Percentiles rank a stretch among this genome's conserved stretches.
Evolutionary conservation across 2,113 vertebrate genomes (phyloP).

Genomic region (Ellobius talpinus): DNA sequence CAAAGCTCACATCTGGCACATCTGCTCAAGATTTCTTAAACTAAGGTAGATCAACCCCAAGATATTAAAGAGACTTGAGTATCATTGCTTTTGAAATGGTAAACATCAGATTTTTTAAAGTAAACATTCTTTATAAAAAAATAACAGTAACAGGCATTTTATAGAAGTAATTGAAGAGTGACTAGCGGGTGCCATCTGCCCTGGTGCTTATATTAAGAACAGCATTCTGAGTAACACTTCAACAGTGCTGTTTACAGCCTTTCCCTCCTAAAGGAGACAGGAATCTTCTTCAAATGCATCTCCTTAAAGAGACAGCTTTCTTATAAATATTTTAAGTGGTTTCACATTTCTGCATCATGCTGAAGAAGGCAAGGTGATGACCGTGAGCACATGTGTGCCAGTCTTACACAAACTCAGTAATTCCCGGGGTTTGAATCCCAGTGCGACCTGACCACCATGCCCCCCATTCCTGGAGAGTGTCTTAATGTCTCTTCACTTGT

Average conservation of each 20-base stretch:
- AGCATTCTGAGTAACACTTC: constrained; percentile 58
- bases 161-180: constrained; percentile 52
- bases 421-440: constrained; percentile 27
- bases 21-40: constrained; percentile 24
- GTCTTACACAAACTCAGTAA: constrained; percentile 71
- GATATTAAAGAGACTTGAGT: constrained; percentile 4
- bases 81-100: constrained; percentile 61
- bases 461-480: background rate
- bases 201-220: constrained; percentile 65
- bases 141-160: constrained; percentile 43
- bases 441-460: background rate
- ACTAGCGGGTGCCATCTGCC: constrained; percentile 56
- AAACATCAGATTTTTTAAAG: constrained; percentile 65
- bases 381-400: constrained; percentile 37
- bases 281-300: constrained; percentile 36
- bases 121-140: constrained; percentile 66
- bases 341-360: constrained; percentile 34
- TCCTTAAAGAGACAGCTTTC: constrained; percentile 56
- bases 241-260: constrained; percentile 70
- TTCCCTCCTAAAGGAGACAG: constrained; percentile 73
- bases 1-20: constrained; percentile 25
- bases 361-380: constrained; percentile 47
- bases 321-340: constrained; percentile 62
- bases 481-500: background rate
- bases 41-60: background rate